These are phyloP conservation scores for Strigamia maritima DNA, from an alignment of 2,888 invertebrate species.

Conservation along the genomic window DNA sequence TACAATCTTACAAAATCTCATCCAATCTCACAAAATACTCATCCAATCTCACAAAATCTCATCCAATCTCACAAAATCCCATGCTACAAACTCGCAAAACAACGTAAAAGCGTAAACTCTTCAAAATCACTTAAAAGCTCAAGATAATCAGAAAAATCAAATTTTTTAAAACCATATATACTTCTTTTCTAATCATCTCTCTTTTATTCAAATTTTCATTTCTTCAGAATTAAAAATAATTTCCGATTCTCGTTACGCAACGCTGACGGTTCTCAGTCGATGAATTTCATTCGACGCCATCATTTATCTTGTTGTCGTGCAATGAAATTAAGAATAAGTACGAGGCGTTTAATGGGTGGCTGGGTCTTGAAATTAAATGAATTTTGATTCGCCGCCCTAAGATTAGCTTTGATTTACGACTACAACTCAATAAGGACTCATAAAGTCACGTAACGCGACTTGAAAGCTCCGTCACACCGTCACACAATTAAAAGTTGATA, in stretches of 20 bases:
- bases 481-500: background rate
- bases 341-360: conserved; percentile 3
- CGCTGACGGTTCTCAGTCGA: background rate
- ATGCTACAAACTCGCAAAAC: too few relatives aligned
- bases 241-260: background rate
- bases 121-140: too few relatives aligned
- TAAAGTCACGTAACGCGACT: background rate
- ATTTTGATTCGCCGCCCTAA: background rate
- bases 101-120: too few relatives aligned
- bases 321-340: conserved; percentile 1
- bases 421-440: conserved; percentile 9
- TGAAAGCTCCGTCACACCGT: background rate
- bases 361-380: conserved; percentile 9
- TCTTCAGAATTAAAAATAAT: background rate
- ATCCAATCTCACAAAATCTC: too few relatives aligned
- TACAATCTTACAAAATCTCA: too few relatives aligned
- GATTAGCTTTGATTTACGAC: conserved; percentile 16
- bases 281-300: background rate
- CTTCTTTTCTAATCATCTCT: too few relatives aligned
- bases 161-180: too few relatives aligned
- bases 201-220: too few relatives aligned
- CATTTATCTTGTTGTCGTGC: background rate
- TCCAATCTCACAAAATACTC: too few relatives aligned
- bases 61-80: too few relatives aligned
- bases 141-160: too few relatives aligned